Conservation (phyloP, 2,113 vertebrate species). For the Proteles cristata region DNA sequence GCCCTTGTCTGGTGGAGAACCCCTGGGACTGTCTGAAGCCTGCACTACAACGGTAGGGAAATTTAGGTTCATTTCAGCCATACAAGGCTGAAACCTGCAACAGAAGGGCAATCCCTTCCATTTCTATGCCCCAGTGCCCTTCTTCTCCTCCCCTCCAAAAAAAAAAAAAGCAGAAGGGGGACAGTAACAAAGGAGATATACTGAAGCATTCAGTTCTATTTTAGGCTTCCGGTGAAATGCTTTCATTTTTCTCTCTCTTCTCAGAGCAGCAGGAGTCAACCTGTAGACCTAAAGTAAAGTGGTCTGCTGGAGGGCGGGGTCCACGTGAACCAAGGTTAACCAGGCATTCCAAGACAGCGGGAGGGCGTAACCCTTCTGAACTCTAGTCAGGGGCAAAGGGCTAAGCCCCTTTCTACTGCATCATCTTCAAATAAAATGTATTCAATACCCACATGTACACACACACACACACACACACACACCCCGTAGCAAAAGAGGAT, state of each 20-base stretch:
- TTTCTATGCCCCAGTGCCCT: not conserved
- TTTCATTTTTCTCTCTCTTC: conserved; percentile 1
- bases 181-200: conserved; percentile 30
- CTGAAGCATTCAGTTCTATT: not conserved
- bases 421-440: not conserved
- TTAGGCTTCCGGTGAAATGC: not conserved
- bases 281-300: not conserved
- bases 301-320: not conserved
- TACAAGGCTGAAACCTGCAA: not conserved
- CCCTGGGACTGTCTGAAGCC: not conserved
- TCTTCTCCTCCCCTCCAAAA: not conserved
- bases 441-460: not conserved
- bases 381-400: not conserved
- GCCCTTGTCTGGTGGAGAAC: not conserved
- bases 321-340: not conserved
- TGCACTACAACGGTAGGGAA: fast-evolving
- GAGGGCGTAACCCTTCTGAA: not conserved
- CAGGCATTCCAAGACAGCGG: not conserved
- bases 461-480: not conserved
- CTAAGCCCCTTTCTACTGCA: not conserved
- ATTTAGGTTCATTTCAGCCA: not conserved
- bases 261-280: not conserved
- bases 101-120: not conserved
- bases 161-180: not conserved
- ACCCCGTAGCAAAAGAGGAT: not conserved